Evolutionary conservation across 1,140 invertebrate species (phyloP).

Genomic region (Calycopis cecrops): DNA sequence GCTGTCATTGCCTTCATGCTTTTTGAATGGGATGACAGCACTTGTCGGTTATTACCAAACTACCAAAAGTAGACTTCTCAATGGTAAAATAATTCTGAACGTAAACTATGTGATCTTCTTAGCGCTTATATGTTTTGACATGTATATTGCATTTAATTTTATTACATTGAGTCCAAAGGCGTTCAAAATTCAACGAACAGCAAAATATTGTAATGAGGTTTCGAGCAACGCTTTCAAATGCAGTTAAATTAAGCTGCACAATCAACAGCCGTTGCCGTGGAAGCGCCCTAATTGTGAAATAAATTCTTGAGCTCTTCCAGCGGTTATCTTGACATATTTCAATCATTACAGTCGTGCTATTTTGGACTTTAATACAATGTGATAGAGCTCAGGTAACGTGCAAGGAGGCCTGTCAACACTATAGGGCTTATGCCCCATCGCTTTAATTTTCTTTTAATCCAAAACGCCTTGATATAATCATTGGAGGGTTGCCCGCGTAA

Average conservation of each 20-base stretch:
- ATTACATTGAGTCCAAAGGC: too few relatives aligned
- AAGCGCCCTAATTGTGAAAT: slow-evolving; percentile 62
- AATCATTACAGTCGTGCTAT: slow-evolving; percentile 14
- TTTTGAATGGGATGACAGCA: too few relatives aligned
- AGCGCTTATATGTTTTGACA: too few relatives aligned
- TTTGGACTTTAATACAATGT: slow-evolving; percentile 23
- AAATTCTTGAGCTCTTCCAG: slow-evolving; percentile 58
- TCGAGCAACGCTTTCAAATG: slow-evolving; percentile 10
- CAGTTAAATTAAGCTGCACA: slow-evolving; percentile 55
- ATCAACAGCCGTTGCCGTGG: slow-evolving; percentile 57
- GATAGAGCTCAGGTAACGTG: slow-evolving; percentile 20
- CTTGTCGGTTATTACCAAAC: too few relatives aligned
- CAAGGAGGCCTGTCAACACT: slow-evolving; percentile 16
- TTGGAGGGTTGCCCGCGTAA: slow-evolving; percentile 56
- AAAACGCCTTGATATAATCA: slow-evolving; percentile 64
- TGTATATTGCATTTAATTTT: too few relatives aligned
- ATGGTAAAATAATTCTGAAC: too few relatives aligned
- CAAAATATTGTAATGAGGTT: slow-evolving; percentile 10
- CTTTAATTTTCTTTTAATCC: slow-evolving; percentile 75
- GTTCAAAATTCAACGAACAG: too few relatives aligned
- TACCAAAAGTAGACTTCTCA: too few relatives aligned
- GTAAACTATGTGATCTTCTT: too few relatives aligned
- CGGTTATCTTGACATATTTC: slow-evolving; percentile 35
- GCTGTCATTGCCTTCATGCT: too few relatives aligned
- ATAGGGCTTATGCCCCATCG: slow-evolving; percentile 49